A percentile compares a stretch with the other conserved stretches of the same genome.
phyloP scores from a whole-genome alignment of 2,888 invertebrate genomes.

The Ryuthela nishihirai region DNA sequence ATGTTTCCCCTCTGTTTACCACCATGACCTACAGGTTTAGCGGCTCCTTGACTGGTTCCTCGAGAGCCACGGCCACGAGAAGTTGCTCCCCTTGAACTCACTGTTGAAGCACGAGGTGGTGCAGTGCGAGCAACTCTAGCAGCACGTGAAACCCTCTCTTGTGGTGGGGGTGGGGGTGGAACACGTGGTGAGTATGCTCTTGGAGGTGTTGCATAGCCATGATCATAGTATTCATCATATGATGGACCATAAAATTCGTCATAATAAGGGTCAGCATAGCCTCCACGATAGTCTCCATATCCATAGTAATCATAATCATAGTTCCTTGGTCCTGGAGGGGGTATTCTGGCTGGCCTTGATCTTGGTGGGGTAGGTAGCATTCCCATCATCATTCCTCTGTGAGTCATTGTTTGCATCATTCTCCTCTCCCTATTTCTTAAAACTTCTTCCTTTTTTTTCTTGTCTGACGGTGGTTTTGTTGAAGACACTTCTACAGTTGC shows the following conservation, averaged over 20 bases:
- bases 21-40: constrained; percentile 8
- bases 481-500: constrained; percentile 92
- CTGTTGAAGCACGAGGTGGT: constrained; percentile 9
- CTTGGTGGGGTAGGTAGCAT: constrained; percentile 38
- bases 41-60: constrained; percentile 11
- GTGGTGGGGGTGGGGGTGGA: constrained; percentile 16
- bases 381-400: constrained; percentile 40
- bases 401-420: constrained; percentile 60
- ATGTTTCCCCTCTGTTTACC: constrained; percentile 29
- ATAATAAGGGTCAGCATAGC: constrained; percentile 80
- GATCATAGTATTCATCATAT: constrained; percentile 57
- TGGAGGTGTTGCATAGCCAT: constrained; percentile 26
- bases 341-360: constrained; percentile 28
- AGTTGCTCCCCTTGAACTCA: constrained; percentile 1
- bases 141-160: constrained; percentile 19
- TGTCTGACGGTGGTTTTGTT: constrained; percentile 98
- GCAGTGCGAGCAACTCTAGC: constrained; percentile 12
- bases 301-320: constrained; percentile 90
- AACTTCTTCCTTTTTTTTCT: constrained; percentile 96
- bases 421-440: constrained; percentile 83
- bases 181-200: constrained; percentile 8
- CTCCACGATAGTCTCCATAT: constrained; percentile 94
- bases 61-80: constrained; percentile 9
- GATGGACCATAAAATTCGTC: constrained; percentile 91
- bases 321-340: no score